These are phyloP conservation scores for Branchipolynoe longqiensis DNA, from an alignment of 2,888 invertebrate genomes.

Conservation along the genomic window DNA sequence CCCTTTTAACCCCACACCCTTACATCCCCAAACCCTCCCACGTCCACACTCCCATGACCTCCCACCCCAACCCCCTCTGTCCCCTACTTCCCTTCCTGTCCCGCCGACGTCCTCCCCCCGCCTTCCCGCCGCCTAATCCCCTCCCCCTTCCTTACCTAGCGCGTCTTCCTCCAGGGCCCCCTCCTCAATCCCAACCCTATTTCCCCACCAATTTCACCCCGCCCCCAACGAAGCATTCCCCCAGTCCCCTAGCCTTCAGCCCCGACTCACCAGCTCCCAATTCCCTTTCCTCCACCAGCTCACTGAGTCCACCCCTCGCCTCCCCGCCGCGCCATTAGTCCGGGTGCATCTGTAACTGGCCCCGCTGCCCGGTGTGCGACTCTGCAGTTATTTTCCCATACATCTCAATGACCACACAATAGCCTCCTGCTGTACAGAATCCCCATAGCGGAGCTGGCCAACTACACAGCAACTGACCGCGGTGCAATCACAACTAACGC, in stretches of 20 bases:
- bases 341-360: not conserved
- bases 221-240: too few relatives aligned
- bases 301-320: not conserved
- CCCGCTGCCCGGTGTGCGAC: not conserved
- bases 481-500: too few relatives aligned
- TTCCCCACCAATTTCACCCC: too few relatives aligned
- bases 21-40: too few relatives aligned
- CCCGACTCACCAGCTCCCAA: not conserved
- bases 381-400: not conserved
- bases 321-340: not conserved
- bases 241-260: not conserved
- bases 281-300: not conserved
- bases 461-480: too few relatives aligned
- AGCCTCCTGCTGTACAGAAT: not conserved
- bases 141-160: too few relatives aligned
- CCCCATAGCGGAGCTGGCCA: too few relatives aligned
- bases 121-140: not conserved
- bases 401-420: constrained; percentile 18
- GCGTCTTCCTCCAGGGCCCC: too few relatives aligned
- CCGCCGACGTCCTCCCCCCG: not conserved
- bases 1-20: too few relatives aligned
- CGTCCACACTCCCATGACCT: not conserved
- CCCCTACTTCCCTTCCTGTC: not conserved
- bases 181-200: too few relatives aligned
- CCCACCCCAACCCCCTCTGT: too few relatives aligned